Evolutionary conservation across 2,113 vertebrate species (phyloP), one percentile per base, ranked within the genome.

Genomic region (Gymnogyps californianus): DNA sequence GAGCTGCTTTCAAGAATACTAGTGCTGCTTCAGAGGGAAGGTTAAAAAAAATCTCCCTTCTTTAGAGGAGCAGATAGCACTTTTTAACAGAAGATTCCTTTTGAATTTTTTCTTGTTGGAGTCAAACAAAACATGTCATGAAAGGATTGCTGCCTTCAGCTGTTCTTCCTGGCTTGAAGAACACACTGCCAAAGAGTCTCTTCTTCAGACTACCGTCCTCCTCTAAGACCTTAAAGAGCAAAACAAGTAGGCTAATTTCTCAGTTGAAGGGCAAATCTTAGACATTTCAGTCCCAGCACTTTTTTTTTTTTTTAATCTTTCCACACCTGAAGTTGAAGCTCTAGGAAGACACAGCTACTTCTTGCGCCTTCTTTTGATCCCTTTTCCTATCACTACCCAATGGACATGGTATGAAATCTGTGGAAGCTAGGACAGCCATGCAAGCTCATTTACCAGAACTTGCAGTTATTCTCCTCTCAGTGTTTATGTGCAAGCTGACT

Each of bases 401-500:
- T 3, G 13, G 49, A 62, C 0, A 1, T 3, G 3, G 31, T 7
- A 83, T 1, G 1, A 36, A 32, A 71, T 2, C 44, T 47, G 17
- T 14, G 16, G 49, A 86, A 76, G 29, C 12, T 19, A 47, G 0
- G 8, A 69, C 11, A 87, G 31, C 20, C 5, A 3, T n/a, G 8
- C 65, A 66, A 66, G 59, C 17, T 61, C 1, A 81, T 57, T 57
- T 46, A 84, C 28, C 51, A 85, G 17, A 40, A 89, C 51, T 1
- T 24, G n/a, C n/a, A 64, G 17, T 59, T 72, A 8, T 11, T 44
- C 69, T 80, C 19, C 59, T 84, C 69, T 72, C 38, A 67, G 52
- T 4, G 0, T 44, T 79, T 51, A 61, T 15, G 3, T 55, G 19
- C 51, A 58, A 81, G 58, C 1, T 64, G 34, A 85, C 66, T 76